phyloP scores from a whole-genome alignment of 2,797 vertebrate genomes.

The Lacerta viridis region DNA sequence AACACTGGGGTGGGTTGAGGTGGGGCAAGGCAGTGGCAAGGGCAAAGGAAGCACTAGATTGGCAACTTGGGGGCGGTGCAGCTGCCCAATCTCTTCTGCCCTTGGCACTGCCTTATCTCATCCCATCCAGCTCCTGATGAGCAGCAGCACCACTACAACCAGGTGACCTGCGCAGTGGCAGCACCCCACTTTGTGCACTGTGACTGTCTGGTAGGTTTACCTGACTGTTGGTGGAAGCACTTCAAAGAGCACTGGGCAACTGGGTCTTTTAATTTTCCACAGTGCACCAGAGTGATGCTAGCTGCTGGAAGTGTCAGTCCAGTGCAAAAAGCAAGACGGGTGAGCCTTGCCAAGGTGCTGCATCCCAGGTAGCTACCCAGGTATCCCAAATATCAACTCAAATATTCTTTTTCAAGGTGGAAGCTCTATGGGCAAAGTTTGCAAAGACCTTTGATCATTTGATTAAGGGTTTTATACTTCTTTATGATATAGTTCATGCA shows the following conservation, averaged over 20 bases:
- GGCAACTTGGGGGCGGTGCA: too few species aligned
- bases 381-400: background rate
- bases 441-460: background rate
- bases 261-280: background rate
- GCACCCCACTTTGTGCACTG: too few species aligned
- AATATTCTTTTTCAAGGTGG: background rate
- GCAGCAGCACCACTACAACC: too few species aligned
- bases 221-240: background rate
- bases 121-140: too few species aligned
- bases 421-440: background rate
- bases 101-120: too few species aligned
- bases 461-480: conserved; percentile 3
- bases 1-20: too few species aligned
- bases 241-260: too few species aligned
- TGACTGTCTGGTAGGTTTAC: background rate
- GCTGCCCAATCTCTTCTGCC: too few species aligned
- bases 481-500: background rate
- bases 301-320: background rate
- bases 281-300: background rate
- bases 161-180: too few species aligned
- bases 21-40: too few species aligned
- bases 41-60: too few species aligned
- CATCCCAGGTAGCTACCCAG: background rate
- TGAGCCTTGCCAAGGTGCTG: background rate
- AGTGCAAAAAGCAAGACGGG: background rate